Percentiles rank a stretch among this genome's conserved stretches.
phyloP scores from a whole-genome alignment of 2,113 vertebrate genomes.

The Coptodon bakossiorum region DNA sequence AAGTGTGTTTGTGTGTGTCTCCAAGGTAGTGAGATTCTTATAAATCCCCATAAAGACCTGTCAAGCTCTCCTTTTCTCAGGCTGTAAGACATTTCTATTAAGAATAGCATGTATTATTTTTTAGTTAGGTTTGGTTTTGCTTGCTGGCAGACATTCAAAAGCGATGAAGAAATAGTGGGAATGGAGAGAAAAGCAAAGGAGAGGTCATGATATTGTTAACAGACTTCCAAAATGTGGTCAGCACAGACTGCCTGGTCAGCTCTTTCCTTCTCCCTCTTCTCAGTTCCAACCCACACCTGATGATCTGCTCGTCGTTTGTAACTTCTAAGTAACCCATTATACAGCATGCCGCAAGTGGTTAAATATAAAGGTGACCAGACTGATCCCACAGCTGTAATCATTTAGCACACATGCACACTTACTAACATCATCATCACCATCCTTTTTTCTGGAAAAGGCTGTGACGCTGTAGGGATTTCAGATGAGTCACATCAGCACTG shows the following conservation, averaged over 20 bases:
- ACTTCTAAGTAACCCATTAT: background rate
- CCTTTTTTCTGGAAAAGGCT: slow-evolving; percentile 40
- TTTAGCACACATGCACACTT: background rate
- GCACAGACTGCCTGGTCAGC: slow-evolving; percentile 32
- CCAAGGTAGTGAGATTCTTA: background rate
- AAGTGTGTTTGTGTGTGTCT: background rate
- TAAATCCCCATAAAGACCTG: background rate
- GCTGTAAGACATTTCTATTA: background rate
- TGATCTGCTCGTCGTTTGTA: background rate
- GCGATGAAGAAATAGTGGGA: background rate
- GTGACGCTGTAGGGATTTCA: background rate
- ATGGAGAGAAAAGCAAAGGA: background rate
- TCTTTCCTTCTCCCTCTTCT: slow-evolving; percentile 4
- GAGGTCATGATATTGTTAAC: slow-evolving; percentile 7
- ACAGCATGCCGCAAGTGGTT: background rate
- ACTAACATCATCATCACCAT: background rate
- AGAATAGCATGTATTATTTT: background rate
- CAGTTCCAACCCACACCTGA: slow-evolving; percentile 3
- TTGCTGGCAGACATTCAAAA: background rate
- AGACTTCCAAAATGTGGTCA: slow-evolving; percentile 20
- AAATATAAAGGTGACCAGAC: background rate
- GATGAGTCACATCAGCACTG: slow-evolving; percentile 45
- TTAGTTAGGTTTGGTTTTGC: background rate
- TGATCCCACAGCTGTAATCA: background rate
- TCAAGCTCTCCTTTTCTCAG: background rate